phyloP scores from a whole-genome alignment of 1,140 invertebrate genomes.

The Rhynchophorus ferrugineus region DNA sequence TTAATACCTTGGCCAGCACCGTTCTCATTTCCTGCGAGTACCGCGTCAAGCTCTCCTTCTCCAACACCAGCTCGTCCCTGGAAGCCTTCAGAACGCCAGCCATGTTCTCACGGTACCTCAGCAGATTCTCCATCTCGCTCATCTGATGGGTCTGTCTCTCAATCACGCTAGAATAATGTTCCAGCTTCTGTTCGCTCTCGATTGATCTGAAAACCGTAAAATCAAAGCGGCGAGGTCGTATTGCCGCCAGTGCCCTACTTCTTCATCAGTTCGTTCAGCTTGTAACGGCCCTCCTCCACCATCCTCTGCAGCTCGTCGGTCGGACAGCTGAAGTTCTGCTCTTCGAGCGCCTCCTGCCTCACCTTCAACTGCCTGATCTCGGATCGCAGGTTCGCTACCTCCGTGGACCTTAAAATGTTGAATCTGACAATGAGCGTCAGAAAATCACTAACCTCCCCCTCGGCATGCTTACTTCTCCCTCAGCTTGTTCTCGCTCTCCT shows the following conservation, averaged over 20 bases:
- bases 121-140: slow-evolving; percentile 32
- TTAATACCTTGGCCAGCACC: slow-evolving; percentile 30
- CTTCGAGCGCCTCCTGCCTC: slow-evolving; percentile 27
- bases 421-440: slow-evolving; percentile 8
- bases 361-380: slow-evolving; percentile 29
- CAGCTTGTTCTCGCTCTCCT: slow-evolving; percentile 25
- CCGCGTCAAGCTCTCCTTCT: slow-evolving; percentile 32
- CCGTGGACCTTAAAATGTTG: slow-evolving; percentile 19
- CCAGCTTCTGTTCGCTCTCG: slow-evolving; percentile 32
- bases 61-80: slow-evolving; percentile 31
- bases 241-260: slow-evolving; percentile 20
- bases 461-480: slow-evolving; percentile 21
- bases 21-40: slow-evolving; percentile 32
- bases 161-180: slow-evolving; percentile 28
- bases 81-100: slow-evolving; percentile 33
- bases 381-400: slow-evolving; percentile 19
- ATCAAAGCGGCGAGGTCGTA: slow-evolving; percentile 21
- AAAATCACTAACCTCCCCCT: background rate
- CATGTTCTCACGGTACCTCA: slow-evolving; percentile 32
- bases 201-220: slow-evolving; percentile 14
- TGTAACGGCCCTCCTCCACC: slow-evolving; percentile 24
- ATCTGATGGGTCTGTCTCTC: slow-evolving; percentile 30
- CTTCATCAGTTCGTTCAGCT: slow-evolving; percentile 29
- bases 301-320: slow-evolving; percentile 24
- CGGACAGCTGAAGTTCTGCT: slow-evolving; percentile 29